These are phyloP conservation scores for Latrodectus geometricus DNA, from an alignment of 1,140 invertebrate genomes.

Conservation along the genomic window DNA sequence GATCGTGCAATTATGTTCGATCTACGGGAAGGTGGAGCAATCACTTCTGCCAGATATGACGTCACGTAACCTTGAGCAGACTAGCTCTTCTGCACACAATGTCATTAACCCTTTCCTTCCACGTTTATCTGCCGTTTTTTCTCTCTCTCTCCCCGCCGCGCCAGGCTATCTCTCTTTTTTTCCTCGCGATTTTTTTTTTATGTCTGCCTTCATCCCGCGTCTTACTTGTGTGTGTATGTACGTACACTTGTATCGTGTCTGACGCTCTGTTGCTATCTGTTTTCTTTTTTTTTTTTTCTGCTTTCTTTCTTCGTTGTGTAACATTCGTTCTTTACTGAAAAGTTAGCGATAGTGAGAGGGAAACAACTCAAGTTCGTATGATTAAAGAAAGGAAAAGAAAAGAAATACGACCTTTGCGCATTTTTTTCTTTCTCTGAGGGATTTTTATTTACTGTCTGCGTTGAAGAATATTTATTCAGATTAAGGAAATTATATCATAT, in stretches of 20 bases:
- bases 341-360: not conserved
- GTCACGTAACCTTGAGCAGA: slow-evolving; percentile 57
- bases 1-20: slow-evolving; percentile 54
- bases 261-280: not conserved
- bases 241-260: slow-evolving; percentile 18
- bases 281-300: not conserved
- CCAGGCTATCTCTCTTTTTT: not conserved
- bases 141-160: not conserved
- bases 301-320: not conserved
- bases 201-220: not conserved
- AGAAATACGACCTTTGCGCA: no score
- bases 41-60: slow-evolving; percentile 30
- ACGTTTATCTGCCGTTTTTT: slow-evolving; percentile 46
- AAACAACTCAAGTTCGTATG: no score
- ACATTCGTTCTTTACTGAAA: not conserved
- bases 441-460: no score
- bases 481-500: no score
- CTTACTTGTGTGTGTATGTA: not conserved
- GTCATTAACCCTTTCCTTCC: slow-evolving; percentile 57
- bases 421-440: no score
- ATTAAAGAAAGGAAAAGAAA: no score
- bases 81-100: slow-evolving; percentile 28
- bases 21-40: slow-evolving; percentile 44
- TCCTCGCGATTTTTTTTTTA: not conserved
- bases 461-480: no score